phyloP scores from a whole-genome alignment of 2,888 invertebrate species.

The Papilio elwesi region DNA sequence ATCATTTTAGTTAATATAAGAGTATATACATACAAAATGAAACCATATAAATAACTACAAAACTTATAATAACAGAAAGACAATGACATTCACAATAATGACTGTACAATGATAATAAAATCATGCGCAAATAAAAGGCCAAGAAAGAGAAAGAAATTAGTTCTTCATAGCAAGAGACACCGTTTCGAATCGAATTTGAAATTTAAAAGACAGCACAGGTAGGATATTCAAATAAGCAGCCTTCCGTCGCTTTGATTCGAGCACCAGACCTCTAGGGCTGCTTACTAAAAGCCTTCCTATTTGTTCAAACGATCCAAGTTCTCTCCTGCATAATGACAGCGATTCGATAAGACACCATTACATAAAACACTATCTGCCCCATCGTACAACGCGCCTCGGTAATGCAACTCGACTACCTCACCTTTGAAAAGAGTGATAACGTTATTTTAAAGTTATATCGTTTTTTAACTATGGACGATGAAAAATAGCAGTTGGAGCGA shows the following conservation, averaged over 20 bases:
- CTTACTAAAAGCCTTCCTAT: slow-evolving; percentile 63
- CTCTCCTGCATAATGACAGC: slow-evolving; percentile 58
- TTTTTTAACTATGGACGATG: slow-evolving; percentile 53
- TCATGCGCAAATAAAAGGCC: slow-evolving; percentile 5
- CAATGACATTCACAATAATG: neutral
- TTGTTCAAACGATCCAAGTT: slow-evolving; percentile 59
- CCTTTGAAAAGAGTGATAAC: slow-evolving; percentile 47
- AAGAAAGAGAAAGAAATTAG: slow-evolving; percentile 30
- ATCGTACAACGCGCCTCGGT: slow-evolving; percentile 44
- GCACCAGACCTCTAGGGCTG: slow-evolving; percentile 49
- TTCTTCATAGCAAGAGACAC: slow-evolving; percentile 23
- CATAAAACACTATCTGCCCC: slow-evolving; percentile 57
- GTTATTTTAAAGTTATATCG: slow-evolving; percentile 49
- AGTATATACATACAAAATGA: too few relatives aligned
- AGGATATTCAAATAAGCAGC: slow-evolving; percentile 44
- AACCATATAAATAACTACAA: neutral
- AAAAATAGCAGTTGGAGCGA: slow-evolving; percentile 58
- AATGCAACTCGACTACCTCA: slow-evolving; percentile 43
- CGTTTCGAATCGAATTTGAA: slow-evolving; percentile 35
- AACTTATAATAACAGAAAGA: neutral
- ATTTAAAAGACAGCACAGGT: slow-evolving; percentile 31
- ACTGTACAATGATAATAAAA: slow-evolving; percentile 4
- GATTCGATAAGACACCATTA: slow-evolving; percentile 55
- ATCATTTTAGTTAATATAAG: too few relatives aligned
- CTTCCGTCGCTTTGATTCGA: slow-evolving; percentile 48